These are phyloP conservation scores for Halesus radiatus DNA, from an alignment of 1,140 invertebrate species.

Conservation along the genomic window DNA sequence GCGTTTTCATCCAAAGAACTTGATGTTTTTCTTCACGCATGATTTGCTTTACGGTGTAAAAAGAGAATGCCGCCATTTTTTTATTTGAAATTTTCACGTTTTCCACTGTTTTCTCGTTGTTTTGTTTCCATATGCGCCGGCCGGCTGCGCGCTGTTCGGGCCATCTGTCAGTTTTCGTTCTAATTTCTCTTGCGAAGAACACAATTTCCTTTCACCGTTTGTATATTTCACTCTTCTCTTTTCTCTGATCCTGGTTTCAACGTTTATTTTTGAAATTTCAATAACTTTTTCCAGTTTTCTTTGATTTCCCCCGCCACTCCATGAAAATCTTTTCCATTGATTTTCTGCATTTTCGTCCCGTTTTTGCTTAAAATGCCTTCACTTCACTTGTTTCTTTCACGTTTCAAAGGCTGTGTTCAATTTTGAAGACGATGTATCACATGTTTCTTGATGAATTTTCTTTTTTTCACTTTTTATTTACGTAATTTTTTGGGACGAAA, in stretches of 20 bases:
- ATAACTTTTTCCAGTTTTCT: neutral
- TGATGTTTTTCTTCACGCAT: neutral
- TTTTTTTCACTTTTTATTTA: neutral
- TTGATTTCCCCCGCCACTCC: neutral
- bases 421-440: neutral
- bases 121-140: neutral
- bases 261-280: neutral
- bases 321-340: neutral
- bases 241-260: neutral
- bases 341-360: neutral
- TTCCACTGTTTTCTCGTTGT: constrained; percentile 6
- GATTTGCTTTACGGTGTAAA: neutral
- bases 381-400: neutral
- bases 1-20: neutral
- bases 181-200: neutral
- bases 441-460: neutral
- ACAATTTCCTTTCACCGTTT: constrained; percentile 7
- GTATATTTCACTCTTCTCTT: neutral
- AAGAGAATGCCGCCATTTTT: constrained; percentile 10
- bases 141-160: neutral
- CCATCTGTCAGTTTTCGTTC: constrained; percentile 20
- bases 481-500: neutral
- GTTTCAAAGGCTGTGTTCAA: neutral
- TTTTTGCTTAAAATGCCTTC: neutral
- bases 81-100: neutral